phyloP scores from a whole-genome alignment of 2,113 vertebrate species.

The Hassar affinis region DNA sequence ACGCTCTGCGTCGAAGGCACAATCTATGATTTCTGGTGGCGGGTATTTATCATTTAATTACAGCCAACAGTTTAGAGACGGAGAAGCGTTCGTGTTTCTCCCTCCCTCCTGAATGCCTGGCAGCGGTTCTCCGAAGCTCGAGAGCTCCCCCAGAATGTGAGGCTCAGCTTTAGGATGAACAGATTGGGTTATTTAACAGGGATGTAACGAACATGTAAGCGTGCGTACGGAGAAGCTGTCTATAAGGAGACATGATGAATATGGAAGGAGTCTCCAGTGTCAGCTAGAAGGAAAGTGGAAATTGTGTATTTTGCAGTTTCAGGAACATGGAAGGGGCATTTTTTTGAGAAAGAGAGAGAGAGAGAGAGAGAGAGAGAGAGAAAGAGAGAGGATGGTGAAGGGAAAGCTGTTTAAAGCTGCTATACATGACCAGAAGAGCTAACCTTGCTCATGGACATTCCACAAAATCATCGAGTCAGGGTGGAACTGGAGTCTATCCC shows the following conservation, averaged over 20 bases:
- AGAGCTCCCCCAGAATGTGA: slow-evolving; percentile 21
- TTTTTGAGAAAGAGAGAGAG: too few relatives aligned
- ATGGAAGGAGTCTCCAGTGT: neutral
- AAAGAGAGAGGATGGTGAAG: neutral
- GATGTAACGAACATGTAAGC: neutral
- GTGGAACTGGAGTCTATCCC: neutral
- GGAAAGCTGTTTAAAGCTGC: neutral
- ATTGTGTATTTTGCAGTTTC: too few relatives aligned
- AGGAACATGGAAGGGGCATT: too few relatives aligned
- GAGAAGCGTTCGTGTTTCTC: slow-evolving; percentile 28
- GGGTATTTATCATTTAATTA: slow-evolving; percentile 56
- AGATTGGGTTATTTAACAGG: neutral
- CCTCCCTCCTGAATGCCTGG: neutral
- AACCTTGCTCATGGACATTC: neutral
- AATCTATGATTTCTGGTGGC: slow-evolving; percentile 54
- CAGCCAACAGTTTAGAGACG: slow-evolving; percentile 53
- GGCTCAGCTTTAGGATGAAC: neutral
- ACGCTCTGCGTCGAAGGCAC: slow-evolving; percentile 42
- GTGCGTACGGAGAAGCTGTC: neutral
- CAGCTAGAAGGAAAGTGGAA: neutral
- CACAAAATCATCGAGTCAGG: neutral
- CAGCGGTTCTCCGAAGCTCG: neutral
- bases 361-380: too few relatives aligned
- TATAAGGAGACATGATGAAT: neutral
- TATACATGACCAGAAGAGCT: neutral